Percentiles rank a stretch among this genome's conserved stretches.
Conservation (phyloP, 1,140 invertebrate genomes). For the Dinoponera quadriceps region DNA sequence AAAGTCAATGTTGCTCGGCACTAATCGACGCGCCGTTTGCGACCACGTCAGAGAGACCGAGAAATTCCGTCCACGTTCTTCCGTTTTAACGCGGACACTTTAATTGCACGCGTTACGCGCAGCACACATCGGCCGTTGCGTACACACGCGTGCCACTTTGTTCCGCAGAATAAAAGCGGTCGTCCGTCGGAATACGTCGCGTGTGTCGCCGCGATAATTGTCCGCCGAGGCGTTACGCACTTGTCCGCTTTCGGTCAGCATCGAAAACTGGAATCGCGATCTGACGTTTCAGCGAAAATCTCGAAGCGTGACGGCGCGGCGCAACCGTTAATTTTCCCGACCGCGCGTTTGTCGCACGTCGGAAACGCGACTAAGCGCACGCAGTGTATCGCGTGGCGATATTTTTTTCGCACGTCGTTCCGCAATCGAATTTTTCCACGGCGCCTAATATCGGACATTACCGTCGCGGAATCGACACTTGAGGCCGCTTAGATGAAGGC, state of each 20-base stretch:
- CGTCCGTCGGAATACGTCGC: not conserved
- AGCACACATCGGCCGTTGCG: too few relatives aligned
- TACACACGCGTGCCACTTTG: too few relatives aligned
- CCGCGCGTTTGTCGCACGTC: not conserved
- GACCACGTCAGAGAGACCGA: not conserved
- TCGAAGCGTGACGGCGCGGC: not conserved
- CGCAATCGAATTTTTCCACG: too few relatives aligned
- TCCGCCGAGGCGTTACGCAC: not conserved
- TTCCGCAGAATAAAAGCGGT: not conserved
- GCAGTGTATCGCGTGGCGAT: not conserved
- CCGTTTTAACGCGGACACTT: not conserved
- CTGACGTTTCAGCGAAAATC: not conserved
- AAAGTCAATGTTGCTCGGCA: constrained; percentile 50
- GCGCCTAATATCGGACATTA: too few relatives aligned
- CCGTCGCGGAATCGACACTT: too few relatives aligned
- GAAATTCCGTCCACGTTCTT: constrained; percentile 5
- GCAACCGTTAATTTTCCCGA: not conserved
- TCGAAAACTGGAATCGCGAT: constrained; percentile 12
- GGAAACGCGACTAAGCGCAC: not conserved
- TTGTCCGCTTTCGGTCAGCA: not conserved
- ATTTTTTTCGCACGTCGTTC: not conserved
- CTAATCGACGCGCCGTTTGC: not conserved
- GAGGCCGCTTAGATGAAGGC: too few relatives aligned
- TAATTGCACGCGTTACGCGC: not conserved
- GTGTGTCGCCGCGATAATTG: not conserved